These are phyloP conservation scores for Ctenosaura bakeri DNA, from an alignment of 2,797 vertebrate genomes.

Conservation along the genomic window DNA sequence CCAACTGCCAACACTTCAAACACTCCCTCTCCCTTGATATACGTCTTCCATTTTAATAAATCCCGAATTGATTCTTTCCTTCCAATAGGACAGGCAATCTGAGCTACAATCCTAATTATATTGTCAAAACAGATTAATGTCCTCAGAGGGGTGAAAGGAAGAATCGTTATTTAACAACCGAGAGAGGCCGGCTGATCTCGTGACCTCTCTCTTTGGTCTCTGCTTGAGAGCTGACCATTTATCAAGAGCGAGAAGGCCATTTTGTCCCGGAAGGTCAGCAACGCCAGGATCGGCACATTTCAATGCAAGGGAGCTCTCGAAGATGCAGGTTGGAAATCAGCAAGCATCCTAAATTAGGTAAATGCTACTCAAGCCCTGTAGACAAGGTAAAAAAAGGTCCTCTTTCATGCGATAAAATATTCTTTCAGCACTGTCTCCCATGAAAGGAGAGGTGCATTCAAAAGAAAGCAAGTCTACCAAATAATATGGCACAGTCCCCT, in stretches of 20 bases:
- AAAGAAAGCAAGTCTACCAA: neutral
- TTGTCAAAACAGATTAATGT: slow-evolving; percentile 45
- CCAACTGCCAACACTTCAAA: neutral
- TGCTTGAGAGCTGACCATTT: neutral
- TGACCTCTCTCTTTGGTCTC: slow-evolving; percentile 13
- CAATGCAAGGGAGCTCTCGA: neutral
- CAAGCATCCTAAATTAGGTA: neutral
- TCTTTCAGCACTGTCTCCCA: neutral
- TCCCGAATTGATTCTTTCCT: slow-evolving; percentile 34
- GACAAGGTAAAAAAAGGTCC: neutral
- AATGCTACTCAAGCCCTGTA: neutral
- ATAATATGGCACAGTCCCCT: neutral
- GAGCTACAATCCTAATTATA: slow-evolving; percentile 46
- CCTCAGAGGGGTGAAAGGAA: slow-evolving; percentile 13
- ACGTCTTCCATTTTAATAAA: slow-evolving; percentile 40
- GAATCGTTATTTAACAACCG: slow-evolving; percentile 26
- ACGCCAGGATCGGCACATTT: neutral
- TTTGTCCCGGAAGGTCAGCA: slow-evolving; percentile 19
- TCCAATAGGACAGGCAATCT: slow-evolving; percentile 9
- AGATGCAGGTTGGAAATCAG: neutral
- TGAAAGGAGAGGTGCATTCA: neutral
- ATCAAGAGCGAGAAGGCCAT: slow-evolving; percentile 9
- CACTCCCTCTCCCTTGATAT: neutral
- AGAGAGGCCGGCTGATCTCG: neutral
- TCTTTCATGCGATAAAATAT: neutral